Evolutionary conservation across 2,888 invertebrate species (phyloP).

Genomic region (Cerceris rybyensis): DNA sequence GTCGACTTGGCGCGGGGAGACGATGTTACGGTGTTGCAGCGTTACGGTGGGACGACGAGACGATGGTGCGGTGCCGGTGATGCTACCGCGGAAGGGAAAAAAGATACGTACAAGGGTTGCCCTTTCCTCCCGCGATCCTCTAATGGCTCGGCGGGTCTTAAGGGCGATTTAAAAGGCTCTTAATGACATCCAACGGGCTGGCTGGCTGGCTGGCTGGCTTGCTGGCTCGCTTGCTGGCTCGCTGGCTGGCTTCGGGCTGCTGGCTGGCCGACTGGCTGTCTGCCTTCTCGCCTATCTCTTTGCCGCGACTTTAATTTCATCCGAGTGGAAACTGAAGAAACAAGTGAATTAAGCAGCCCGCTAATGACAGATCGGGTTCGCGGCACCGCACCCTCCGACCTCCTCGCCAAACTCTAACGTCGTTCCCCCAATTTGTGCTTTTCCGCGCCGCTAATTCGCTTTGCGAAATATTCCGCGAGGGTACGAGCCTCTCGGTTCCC

Average conservation of each 20-base stretch:
- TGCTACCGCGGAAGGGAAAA: conserved; percentile 62
- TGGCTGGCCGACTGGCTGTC: conserved; percentile 21
- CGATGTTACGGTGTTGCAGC: conserved; percentile 14
- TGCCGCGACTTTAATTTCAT: conserved; percentile 75
- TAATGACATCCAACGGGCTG: conserved; percentile 79
- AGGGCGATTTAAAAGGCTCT: conserved; percentile 81
- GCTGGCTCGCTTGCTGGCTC: conserved; percentile 36
- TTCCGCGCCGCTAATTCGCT: conserved; percentile 59
- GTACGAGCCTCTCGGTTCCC: neutral
- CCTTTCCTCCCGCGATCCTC: conserved; percentile 75
- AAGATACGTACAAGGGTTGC: conserved; percentile 75
- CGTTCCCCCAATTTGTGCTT: conserved; percentile 62
- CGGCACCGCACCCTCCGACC: conserved; percentile 48
- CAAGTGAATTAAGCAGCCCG: conserved; percentile 80
- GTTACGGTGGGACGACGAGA: conserved; percentile 12
- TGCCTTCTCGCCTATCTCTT: conserved; percentile 26
- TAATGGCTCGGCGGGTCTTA: conserved; percentile 78
- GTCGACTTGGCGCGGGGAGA: conserved; percentile 7
- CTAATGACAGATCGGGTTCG: conserved; percentile 79
- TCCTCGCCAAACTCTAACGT: conserved; percentile 46
- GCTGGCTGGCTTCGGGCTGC: conserved; percentile 35
- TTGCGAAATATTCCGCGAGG: conserved; percentile 29
- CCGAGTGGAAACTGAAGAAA: conserved; percentile 81
- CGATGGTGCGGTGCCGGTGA: conserved; percentile 18
- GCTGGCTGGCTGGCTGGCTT: conserved; percentile 36